A percentile compares a stretch with the other conserved stretches of the same genome.
phyloP scores from a whole-genome alignment of 2,888 invertebrate species.

The Drosophila neotestacea region DNA sequence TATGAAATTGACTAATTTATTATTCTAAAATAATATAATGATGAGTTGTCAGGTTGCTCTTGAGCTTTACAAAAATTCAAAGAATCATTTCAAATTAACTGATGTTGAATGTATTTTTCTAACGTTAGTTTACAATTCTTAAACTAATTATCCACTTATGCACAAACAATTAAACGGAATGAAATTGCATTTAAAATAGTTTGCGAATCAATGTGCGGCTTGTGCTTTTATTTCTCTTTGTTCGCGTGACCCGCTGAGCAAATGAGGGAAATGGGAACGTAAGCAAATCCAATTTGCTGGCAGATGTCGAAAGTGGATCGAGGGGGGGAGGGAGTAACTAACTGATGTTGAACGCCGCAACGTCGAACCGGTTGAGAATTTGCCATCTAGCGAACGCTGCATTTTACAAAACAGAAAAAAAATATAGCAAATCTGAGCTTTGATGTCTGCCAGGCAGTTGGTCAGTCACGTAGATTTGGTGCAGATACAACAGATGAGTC shows the following conservation, averaged over 20 bases:
- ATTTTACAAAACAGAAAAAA: slow-evolving; percentile 4
- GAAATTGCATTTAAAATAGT: slow-evolving; percentile 5
- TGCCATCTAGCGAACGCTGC: slow-evolving; percentile 22
- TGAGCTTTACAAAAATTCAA: no score
- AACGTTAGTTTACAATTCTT: neutral
- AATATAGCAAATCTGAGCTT: slow-evolving; percentile 23
- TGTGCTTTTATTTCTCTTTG: slow-evolving; percentile 50
- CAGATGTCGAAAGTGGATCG: slow-evolving; percentile 27
- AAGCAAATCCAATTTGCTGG: slow-evolving; percentile 57
- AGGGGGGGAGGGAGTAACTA: neutral
- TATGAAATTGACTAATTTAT: no score
- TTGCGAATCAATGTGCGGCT: slow-evolving; percentile 45
- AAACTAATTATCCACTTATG: neutral
- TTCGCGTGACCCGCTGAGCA: slow-evolving; percentile 54
- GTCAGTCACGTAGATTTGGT: slow-evolving; percentile 50
- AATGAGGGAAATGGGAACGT: slow-evolving; percentile 52
- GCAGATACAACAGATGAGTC: slow-evolving; percentile 45
- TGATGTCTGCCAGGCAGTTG: slow-evolving; percentile 21
- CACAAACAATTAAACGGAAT: slow-evolving; percentile 1
- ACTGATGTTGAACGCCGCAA: slow-evolving; percentile 4
- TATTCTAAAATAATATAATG: no score
- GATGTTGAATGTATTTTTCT: no score
- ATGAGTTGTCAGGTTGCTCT: no score
- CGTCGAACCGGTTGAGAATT: slow-evolving; percentile 52
- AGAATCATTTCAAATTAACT: no score